phyloP scores from a whole-genome alignment of 2,113 vertebrate species.

The Glareola pratincola region DNA sequence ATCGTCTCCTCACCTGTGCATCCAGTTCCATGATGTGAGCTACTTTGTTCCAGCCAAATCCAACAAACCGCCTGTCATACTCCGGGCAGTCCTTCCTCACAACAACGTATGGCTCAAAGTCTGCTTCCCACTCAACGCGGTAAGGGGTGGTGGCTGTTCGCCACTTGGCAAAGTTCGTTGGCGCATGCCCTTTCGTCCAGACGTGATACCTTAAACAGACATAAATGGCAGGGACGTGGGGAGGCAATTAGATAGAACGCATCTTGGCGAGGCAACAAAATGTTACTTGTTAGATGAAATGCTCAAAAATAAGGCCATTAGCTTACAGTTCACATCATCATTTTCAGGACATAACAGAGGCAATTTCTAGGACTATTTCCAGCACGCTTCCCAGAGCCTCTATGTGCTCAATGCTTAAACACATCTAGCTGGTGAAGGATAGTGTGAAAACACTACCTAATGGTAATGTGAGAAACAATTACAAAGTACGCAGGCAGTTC shows the following conservation, averaged over 20 bases:
- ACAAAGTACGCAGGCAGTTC: slow-evolving; percentile 1
- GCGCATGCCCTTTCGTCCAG: slow-evolving; percentile 97
- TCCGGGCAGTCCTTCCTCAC: slow-evolving; percentile 92
- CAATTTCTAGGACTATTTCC: slow-evolving; percentile 33
- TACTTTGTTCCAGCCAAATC: slow-evolving; percentile 99
- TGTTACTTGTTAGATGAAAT: neutral
- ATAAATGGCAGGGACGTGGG: neutral
- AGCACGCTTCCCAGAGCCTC: neutral
- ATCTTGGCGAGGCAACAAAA: neutral
- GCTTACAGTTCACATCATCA: neutral
- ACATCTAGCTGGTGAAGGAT: neutral
- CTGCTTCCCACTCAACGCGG: slow-evolving; percentile 94
- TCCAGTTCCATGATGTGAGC: slow-evolving; percentile 99
- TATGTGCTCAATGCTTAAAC: neutral
- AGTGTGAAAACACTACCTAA: slow-evolving; percentile 21
- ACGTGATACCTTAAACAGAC: slow-evolving; percentile 88
- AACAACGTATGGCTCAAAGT: slow-evolving; percentile 97
- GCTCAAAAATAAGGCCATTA: slow-evolving; percentile 10
- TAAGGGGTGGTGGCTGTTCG: slow-evolving; percentile 95
- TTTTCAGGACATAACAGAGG: neutral
- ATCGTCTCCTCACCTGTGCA: slow-evolving; percentile 83
- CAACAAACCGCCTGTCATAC: slow-evolving; percentile 96
- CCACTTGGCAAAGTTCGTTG: slow-evolving; percentile 98
- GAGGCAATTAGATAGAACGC: neutral
- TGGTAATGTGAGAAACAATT: slow-evolving; percentile 30